phyloP scores from a whole-genome alignment of 2,113 vertebrate genomes.

The Rhodinocichla rosea region DNA sequence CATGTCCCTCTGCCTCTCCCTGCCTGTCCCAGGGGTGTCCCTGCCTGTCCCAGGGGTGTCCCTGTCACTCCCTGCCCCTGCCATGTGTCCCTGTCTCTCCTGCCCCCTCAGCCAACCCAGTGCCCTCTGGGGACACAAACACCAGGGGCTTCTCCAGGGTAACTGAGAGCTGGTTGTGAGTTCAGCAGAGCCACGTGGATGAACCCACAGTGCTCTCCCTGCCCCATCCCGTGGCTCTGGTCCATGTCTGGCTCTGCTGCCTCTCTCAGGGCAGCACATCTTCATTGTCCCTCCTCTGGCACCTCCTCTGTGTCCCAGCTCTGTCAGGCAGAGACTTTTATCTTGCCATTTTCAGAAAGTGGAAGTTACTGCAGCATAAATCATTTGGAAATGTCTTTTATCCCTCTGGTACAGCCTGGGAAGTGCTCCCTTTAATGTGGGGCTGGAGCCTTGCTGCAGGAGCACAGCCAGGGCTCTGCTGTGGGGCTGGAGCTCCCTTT shows the following conservation, averaged over 20 bases:
- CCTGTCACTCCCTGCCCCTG: background rate
- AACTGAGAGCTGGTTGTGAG: background rate
- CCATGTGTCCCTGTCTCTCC: rapidly evolving
- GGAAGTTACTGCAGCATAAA: background rate
- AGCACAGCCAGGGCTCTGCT: background rate
- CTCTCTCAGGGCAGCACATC: background rate
- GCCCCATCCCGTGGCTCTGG: background rate
- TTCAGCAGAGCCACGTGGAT: background rate
- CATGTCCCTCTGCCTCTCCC: rapidly evolving
- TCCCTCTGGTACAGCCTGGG: background rate
- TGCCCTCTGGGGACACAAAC: background rate
- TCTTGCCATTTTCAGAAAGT: background rate
- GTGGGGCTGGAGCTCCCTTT: too few relatives aligned
- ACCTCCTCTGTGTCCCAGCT: background rate
- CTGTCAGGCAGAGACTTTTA: background rate
- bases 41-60: rapidly evolving
- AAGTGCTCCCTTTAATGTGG: background rate
- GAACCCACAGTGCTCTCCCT: background rate
- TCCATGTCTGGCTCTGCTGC: background rate
- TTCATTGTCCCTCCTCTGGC: background rate
- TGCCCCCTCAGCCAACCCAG: background rate
- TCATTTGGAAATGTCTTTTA: background rate
- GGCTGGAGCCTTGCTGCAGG: background rate
- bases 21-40: too few relatives aligned
- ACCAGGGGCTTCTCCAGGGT: background rate